phyloP scores from a whole-genome alignment of 30 jellyfish, hydroid and myxozoan species.

The Catostylus mosaicus region DNA sequence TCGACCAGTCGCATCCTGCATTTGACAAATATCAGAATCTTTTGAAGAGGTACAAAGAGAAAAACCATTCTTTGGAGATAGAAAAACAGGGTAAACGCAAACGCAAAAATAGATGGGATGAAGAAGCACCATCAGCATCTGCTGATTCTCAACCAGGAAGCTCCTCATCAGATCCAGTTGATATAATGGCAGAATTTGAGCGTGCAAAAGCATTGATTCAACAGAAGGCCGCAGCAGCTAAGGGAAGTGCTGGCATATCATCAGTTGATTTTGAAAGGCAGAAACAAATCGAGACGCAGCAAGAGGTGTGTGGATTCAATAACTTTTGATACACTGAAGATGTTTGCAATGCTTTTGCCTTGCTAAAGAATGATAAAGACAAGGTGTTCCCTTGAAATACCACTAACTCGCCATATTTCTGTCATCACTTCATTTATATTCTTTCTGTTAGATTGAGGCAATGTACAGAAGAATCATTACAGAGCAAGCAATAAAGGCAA shows the following conservation, averaged over 20 bases:
- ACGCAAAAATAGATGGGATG: constrained; percentile 70
- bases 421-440: too few relatives aligned
- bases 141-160: constrained; percentile 37
- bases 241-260: constrained; percentile 12
- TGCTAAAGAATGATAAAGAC: too few relatives aligned
- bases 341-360: too few relatives aligned
- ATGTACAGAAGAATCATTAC: constrained; percentile 86
- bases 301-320: constrained; percentile 55
- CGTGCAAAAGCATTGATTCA: constrained; percentile 87
- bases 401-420: too few relatives aligned
- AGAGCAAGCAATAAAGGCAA: constrained; percentile 79
- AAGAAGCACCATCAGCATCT: constrained; percentile 47
- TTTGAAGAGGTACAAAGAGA: constrained; percentile 9
- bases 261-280: constrained; percentile 64
- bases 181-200: constrained; percentile 81
- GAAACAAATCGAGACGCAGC: constrained; percentile 75
- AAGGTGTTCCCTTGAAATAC: too few relatives aligned
- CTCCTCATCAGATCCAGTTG: constrained; percentile 50
- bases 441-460: constrained; percentile 63
- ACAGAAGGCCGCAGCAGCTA: constrained; percentile 86
- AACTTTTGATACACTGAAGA: too few relatives aligned
- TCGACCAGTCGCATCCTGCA: constrained; percentile 77
- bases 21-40: constrained; percentile 27
- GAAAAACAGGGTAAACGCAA: constrained; percentile 24
- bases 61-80: background rate